Percentiles rank a stretch among this genome's conserved stretches.
These are phyloP conservation scores for Novumbra hubbsi DNA, from an alignment of 2,797 vertebrate species.

Conservation along the genomic window DNA sequence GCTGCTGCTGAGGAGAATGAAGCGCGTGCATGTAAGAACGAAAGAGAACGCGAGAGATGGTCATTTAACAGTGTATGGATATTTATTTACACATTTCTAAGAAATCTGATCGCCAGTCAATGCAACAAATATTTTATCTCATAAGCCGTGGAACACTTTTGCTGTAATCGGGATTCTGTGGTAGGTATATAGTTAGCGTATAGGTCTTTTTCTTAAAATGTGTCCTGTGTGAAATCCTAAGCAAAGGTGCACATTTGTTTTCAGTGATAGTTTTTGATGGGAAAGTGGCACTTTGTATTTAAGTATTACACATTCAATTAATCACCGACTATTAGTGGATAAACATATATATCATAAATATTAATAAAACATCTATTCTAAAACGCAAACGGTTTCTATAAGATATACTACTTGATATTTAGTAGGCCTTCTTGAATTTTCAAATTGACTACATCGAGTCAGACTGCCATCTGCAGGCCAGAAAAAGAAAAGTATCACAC, in stretches of 20 bases:
- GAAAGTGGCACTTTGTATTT: not conserved
- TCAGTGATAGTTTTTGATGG: not conserved
- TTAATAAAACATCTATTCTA: not conserved
- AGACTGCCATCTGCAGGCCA: slow-evolving; percentile 66
- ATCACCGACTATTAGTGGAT: not conserved
- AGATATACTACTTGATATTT: slow-evolving; percentile 26
- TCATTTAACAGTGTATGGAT: not conserved
- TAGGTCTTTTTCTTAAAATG: not conserved
- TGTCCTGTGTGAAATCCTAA: not conserved
- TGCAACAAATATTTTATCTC: not conserved
- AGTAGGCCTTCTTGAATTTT: slow-evolving; percentile 51
- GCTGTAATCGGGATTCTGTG: not conserved
- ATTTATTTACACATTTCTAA: not conserved
- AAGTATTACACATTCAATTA: not conserved
- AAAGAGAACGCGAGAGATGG: slow-evolving; percentile 24
- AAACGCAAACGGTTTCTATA: not conserved
- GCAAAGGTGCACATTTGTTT: not conserved
- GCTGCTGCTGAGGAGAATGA: slow-evolving; percentile 63
- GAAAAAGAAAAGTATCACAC: not conserved
- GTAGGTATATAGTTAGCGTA: not conserved
- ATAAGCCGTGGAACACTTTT: not conserved
- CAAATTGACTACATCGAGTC: slow-evolving; percentile 34
- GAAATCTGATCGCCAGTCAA: not conserved
- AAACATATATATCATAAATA: not conserved
- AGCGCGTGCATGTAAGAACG: slow-evolving; percentile 55